Base-by-base conservation (phyloP, 64 coral and sea anemone genomes). In the Montipora cactus region DNA sequence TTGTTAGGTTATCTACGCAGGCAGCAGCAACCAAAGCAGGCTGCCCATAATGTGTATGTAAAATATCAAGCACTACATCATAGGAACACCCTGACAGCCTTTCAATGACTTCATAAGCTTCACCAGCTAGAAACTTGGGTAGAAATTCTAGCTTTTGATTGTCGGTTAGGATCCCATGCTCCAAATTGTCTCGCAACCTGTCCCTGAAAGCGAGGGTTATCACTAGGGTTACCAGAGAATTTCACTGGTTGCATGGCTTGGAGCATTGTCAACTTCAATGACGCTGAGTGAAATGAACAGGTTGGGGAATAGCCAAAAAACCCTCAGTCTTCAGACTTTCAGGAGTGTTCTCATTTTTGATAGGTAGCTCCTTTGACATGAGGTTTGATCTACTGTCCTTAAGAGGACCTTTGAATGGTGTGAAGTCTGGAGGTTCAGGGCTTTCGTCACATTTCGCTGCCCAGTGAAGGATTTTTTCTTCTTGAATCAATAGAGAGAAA, bases 21-120 rank as follows among this genome's bases (percentile, higher is more conserved):
- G 68, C 81, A 22, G 50, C 58, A 15, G 71, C 69, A 22, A 76
- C 80, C 53, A 48, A 47, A 58, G 69, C 80, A 21, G 70, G 70
- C 15, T 92, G 50, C 23, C 90, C 90, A 84, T 77, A 92, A 12
- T 55, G 90, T 23, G 61, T 69, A n/a, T 84, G 79, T 18, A 84
- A 50, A 47, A 68, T 91, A 4, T 14, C 62, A 12, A 74, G 50
- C 5, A 82, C 50, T 7, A 61, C 22, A 3, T 58, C 61, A 50
- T 44, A 91, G 7, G 78, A 81, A 44, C 89, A 91, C 12, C 79
- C 89, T 0, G 12, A 14, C 11, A 62, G 7, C 57, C 71, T 83
- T 49, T 59, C 81, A 13, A 91, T 49, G 21, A 87, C 80, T 15
- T 67, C 90, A 76, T 85, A 49, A 20, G 52, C 55, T 67, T 92